These are phyloP conservation scores for Ctena decussata DNA, from an alignment of 2,888 invertebrate species.

Conservation along the genomic window DNA sequence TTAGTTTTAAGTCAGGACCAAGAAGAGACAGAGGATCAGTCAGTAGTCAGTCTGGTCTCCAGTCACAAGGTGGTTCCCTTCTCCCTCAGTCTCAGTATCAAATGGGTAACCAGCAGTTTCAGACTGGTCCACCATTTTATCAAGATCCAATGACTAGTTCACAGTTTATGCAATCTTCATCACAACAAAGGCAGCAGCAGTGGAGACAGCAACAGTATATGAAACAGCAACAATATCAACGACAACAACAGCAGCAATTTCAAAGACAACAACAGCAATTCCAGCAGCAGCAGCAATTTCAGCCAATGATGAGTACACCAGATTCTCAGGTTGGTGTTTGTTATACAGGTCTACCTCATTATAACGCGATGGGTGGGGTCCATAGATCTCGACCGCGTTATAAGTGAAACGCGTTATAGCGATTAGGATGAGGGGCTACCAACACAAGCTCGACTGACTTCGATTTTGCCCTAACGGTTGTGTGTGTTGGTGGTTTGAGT, in stretches of 20 bases:
- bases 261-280: slow-evolving; percentile 67
- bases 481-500: too few species aligned
- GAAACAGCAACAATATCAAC: slow-evolving; percentile 48
- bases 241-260: slow-evolving; percentile 49
- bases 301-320: slow-evolving; percentile 50
- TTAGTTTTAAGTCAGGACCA: slow-evolving; percentile 53
- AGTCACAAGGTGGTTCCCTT: slow-evolving; percentile 6
- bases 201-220: slow-evolving; percentile 61
- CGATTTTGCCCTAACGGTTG: too few species aligned
- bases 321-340: slow-evolving; percentile 64
- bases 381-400: too few species aligned
- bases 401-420: too few species aligned
- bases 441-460: too few species aligned
- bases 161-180: slow-evolving; percentile 49
- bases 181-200: slow-evolving; percentile 63
- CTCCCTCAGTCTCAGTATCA: neutral
- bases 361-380: too few species aligned
- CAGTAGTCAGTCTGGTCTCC: neutral
- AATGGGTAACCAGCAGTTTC: slow-evolving; percentile 35
- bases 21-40: slow-evolving; percentile 39
- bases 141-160: slow-evolving; percentile 50
- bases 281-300: slow-evolving; percentile 62
- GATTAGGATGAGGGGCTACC: too few species aligned
- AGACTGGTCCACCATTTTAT: slow-evolving; percentile 30
- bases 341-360: too few species aligned